Base-by-base conservation (phyloP, 2,797 vertebrate genomes). In the Podarcis lilfordi region DNA sequence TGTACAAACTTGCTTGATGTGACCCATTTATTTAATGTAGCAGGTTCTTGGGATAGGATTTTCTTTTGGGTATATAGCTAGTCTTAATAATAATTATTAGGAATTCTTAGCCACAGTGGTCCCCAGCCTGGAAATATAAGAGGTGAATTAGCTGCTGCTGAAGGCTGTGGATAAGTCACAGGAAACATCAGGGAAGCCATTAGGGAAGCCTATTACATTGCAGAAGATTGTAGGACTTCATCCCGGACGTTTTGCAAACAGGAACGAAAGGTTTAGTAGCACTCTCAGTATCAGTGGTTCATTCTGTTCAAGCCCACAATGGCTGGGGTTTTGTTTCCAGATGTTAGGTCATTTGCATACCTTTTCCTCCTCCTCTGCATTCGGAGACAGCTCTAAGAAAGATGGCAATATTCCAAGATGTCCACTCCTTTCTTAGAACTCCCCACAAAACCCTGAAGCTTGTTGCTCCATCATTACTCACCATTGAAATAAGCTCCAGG, bases 121-220 rank as follows among this genome's bases (percentile, higher is more conserved):
- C 15, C 35, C 61, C 19, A 68, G 80, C 23, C 80, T 82, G 64
- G 61, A 82, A 68, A 84, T 80, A 29, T 74, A 13, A 76, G 43
- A 76, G 85, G 85, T 45, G 87, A 86, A 23, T 82, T 85, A 43
- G 8, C 27, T 85, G 55, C 32, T 88, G 55, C 61, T 19, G 61
- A 40, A 88, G 50, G 50, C 87, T 61, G 17, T 89, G 4, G 89
- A 91, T 93, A 90, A 88, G 88, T 91, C 84, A 89, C 21, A 32
- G 5, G 71, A 45, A 85, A 55, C 90, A 74, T 72, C 72, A 77
- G 43, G 75, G 6, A 64, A 71, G 86, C n/a, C 89, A 61, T 43
- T 32, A 79, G 45, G 68, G 74, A 91, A 91, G 85, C 66, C 19
- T 80, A 87, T 19, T 85, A 15, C 40, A 72, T 90, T 80, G 91